Evolutionary conservation across 2,797 vertebrate species (phyloP).

Genomic region (Graptemys geographica): DNA sequence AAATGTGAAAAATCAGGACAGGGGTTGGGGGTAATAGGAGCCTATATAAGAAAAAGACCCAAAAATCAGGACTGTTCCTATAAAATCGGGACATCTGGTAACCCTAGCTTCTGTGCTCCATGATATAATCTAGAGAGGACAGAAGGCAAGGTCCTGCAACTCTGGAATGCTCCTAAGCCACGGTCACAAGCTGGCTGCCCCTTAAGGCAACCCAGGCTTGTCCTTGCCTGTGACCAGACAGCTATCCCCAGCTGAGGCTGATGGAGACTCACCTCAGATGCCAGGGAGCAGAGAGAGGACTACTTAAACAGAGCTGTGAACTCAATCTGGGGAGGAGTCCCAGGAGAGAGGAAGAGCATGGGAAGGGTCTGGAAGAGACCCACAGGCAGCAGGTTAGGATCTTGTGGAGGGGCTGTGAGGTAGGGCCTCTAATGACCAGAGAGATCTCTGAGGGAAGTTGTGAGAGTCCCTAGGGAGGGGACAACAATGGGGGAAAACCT

Average conservation of each 20-base stretch:
- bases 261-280: background rate
- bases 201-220: background rate
- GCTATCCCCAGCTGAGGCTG: background rate
- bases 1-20: no score
- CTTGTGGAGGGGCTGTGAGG: background rate
- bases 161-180: background rate
- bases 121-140: background rate
- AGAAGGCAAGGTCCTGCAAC: background rate
- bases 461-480: background rate
- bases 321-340: background rate
- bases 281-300: background rate
- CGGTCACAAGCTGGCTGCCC: background rate
- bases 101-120: background rate
- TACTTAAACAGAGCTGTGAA: background rate
- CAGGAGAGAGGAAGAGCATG: background rate
- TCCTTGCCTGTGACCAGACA: background rate
- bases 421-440: background rate
- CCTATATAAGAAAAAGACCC: no score
- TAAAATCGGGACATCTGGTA: no score
- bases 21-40: no score
- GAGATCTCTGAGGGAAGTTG: background rate
- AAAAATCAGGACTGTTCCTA: no score
- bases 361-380: background rate
- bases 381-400: background rate
- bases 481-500: background rate